Evolutionary conservation across 2,888 invertebrate genomes (phyloP).

Genomic region (Melinaea menophilus): DNA sequence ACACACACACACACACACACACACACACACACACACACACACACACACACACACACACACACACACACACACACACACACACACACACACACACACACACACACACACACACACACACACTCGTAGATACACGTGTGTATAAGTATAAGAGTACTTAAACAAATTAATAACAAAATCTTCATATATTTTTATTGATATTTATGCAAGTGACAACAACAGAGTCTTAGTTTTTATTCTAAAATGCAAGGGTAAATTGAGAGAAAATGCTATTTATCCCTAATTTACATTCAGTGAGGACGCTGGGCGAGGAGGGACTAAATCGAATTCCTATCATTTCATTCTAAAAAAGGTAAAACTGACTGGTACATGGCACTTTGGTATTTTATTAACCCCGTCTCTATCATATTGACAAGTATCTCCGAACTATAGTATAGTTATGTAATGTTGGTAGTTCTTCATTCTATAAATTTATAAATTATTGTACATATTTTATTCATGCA

Average conservation of each 20-base stretch:
- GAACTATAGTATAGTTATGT: not conserved
- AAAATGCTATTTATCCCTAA: conserved; percentile 60
- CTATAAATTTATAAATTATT: no score
- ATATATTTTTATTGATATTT: not conserved
- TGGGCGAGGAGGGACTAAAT: conserved; percentile 62
- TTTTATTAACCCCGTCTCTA: conserved; percentile 17
- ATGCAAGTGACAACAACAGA: not conserved
- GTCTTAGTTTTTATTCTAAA: conserved; percentile 14
- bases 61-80: no score
- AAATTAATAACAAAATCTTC: not conserved
- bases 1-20: no score
- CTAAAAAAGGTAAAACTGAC: conserved; percentile 50
- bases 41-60: no score
- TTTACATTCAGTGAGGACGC: conserved; percentile 70
- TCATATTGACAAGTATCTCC: not conserved
- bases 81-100: no score
- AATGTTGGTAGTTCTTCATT: no score
- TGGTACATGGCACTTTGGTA: conserved; percentile 37
- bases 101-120: no score
- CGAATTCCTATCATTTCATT: conserved; percentile 71
- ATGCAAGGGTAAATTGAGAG: conserved; percentile 32
- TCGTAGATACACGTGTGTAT: no score
- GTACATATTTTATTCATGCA: not conserved
- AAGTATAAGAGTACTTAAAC: no score
- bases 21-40: no score